phyloP scores from a whole-genome alignment of 1,140 invertebrate species.

The Meteorus sp. region DNA sequence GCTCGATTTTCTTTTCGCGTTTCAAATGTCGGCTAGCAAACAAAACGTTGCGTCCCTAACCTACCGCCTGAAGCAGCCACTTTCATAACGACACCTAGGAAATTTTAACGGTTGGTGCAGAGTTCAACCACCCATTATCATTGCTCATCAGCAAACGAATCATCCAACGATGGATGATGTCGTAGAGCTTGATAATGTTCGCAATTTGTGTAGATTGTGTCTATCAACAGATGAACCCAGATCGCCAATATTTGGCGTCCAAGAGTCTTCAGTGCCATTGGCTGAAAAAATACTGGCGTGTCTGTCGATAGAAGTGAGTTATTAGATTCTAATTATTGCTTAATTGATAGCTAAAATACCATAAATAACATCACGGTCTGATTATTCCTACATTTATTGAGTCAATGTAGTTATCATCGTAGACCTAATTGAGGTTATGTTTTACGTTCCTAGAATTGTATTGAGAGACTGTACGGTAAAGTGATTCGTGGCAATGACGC shows the following conservation, averaged over 20 bases:
- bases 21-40: conserved; percentile 41
- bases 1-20: conserved; percentile 24
- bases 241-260: conserved; percentile 49
- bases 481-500: not conserved
- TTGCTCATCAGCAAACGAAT: not conserved
- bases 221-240: conserved; percentile 61
- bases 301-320: conserved; percentile 65
- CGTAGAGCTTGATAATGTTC: conserved; percentile 43
- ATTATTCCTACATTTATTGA: too few species aligned
- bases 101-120: too few species aligned
- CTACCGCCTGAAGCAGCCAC: too few species aligned
- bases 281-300: conserved; percentile 65
- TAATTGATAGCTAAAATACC: not conserved
- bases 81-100: too few species aligned
- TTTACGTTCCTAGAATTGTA: not conserved
- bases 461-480: not conserved
- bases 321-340: conserved; percentile 28
- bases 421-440: not conserved
- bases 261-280: conserved; percentile 56
- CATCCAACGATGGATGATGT: conserved; percentile 45
- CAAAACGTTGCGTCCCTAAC: conserved; percentile 45
- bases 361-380: too few species aligned
- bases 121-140: not conserved
- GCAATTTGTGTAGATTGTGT: conserved; percentile 65
- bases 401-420: too few species aligned